Evolutionary conservation across 2,113 vertebrate species (phyloP), one percentile per base, ranked within the genome.

Genomic region (Engraulis encrasicolus): DNA sequence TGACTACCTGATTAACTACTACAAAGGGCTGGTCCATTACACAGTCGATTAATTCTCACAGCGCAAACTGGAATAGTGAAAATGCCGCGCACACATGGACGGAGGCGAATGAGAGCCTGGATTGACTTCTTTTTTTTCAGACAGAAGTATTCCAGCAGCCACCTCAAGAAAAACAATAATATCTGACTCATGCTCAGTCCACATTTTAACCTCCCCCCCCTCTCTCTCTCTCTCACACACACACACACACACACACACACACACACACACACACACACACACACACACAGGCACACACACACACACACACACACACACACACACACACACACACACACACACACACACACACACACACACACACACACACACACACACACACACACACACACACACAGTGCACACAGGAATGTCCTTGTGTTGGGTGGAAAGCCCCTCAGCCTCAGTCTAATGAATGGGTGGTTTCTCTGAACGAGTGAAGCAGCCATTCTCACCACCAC

Each of bases 351-450:
- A 54, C 52, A 54, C 52, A 54, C 52, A 54, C 52, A 54, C 17
- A 54, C 52, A 54, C 52, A 54, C 14, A 17, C 52, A 54, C 52
- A 71, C 23, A 71, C 61, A 71, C n/a, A 23, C 58, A 61, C 20
- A 61, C n/a, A 61, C 58, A 23, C 58, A 61, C 58, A 61, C 58
- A 61, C 58, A 61, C n/a, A n/a, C n/a, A n/a, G n/a, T 71, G 31
- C 27, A 15, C 66, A 74, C 31, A 74, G 66, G 66, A 74, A 74
- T 74, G 66, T 74, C 66, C 66, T 74, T 74, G 66, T 74, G 27
- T 74, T 74, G 27, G 18, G 14, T 74, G 66, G 66, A 74, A 74
- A 74, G 66, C 66, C 66, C 66, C 66, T 74, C 66, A 34, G 66
- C 31, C 66, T 74, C 23, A n/a, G 27, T 34, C 27, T 74, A 31